Base-by-base conservation (phyloP, 2,113 vertebrate species). In the Xyliphius kryptos region DNA sequence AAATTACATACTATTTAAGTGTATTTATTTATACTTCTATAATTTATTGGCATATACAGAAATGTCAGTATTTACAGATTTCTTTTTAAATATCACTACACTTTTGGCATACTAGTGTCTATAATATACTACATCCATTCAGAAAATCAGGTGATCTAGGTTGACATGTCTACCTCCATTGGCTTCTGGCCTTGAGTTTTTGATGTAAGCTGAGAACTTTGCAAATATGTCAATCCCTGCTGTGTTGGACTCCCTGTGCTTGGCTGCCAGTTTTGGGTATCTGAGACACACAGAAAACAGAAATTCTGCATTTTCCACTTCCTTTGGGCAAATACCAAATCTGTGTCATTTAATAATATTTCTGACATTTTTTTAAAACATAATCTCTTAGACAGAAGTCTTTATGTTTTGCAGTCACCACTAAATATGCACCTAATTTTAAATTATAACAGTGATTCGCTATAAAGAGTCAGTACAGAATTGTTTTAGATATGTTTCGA, bases 181-280 rank as follows among this genome's bases (percentile, higher is more conserved):
- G 78, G 88, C 88, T 64, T 94, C 91, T 67, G 86, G 85, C 71
- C 89, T 93, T 49, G 93, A 94, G 81, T 97, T 98, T 81, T 98
- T 98, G 77, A 98, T 97, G 81, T 89, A 98, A 12, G 96, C 92
- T 11, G 96, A 98, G 85, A 98, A 98, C 84, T 92, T 98, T 77
- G 95, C 89, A 62, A 98, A 98, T 40, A 98, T 96, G 78, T 98
- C 91, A 0, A 95, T 98, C 72, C 96, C 96, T 10, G 96, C 95
- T 32, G 91, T 89, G 82, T 98, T 98, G 57, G 95, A 96, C 71
- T 94, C 93, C 44, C 90, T 85, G 66, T 98, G 90, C 74, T 85
- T 96, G 6, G 93, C 90, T 48, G 92, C 91, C 78, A 98, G 84
- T 76, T 83, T 97, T 67, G 96, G 96, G 72, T 97, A 98, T 84